A percentile compares a stretch with the other conserved stretches of the same genome.
phyloP scores from a whole-genome alignment of 23 tunicate species.

The Halocynthia aurantium region DNA sequence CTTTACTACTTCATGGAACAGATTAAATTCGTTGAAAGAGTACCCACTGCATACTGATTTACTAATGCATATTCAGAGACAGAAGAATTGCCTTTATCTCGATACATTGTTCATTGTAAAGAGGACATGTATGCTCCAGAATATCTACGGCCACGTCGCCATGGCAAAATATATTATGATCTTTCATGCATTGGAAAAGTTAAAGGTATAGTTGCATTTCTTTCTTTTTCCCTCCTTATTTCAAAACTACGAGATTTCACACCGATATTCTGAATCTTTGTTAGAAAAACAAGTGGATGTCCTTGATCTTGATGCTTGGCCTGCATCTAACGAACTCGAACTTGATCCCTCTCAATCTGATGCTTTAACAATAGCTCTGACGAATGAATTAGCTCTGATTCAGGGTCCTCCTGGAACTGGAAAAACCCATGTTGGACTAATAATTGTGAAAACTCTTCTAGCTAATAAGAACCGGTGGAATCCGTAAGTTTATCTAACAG shows the following conservation, averaged over 20 bases:
- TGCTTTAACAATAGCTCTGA: conserved; percentile 59
- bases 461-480: conserved; percentile 11
- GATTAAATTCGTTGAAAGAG: too few species aligned
- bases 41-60: too few species aligned
- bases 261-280: neutral
- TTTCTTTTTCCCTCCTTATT: neutral
- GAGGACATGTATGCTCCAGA: conserved; percentile 31
- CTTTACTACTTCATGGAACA: too few species aligned
- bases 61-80: conserved; percentile 26
- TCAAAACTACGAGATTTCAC: neutral
- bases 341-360: conserved; percentile 56
- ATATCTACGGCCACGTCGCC: conserved; percentile 26
- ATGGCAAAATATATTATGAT: conserved; percentile 24
- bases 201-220: neutral
- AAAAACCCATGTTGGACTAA: conserved; percentile 30
- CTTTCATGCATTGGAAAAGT: conserved; percentile 29
- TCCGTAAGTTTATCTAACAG: too few species aligned
- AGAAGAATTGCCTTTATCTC: conserved; percentile 36
- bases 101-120: conserved; percentile 47
- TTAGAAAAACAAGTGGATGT: conserved; percentile 25
- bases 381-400: conserved; percentile 69
- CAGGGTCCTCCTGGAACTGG: conserved; percentile 99
- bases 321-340: conserved; percentile 29
- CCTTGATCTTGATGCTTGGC: conserved; percentile 40
- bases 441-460: conserved; percentile 9